phyloP scores from a whole-genome alignment of 1,140 invertebrate genomes.

The Drosophila parabipectinata region DNA sequence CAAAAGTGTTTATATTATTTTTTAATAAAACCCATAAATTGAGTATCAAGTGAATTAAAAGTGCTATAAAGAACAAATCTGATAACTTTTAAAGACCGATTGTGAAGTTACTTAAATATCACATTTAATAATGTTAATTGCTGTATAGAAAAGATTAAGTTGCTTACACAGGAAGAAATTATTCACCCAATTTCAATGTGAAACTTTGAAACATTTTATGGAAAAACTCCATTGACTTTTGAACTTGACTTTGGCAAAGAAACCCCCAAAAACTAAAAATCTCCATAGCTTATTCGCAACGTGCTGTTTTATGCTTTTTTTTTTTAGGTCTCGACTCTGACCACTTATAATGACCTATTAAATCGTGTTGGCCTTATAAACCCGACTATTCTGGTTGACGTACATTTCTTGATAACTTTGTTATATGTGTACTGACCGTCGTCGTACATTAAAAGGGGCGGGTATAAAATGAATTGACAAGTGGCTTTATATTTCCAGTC shows the following conservation, averaged over 20 bases:
- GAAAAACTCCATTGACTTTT: constrained; percentile 13
- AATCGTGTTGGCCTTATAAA: constrained; percentile 44
- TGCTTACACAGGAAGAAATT: constrained; percentile 25
- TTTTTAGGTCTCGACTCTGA: constrained; percentile 14
- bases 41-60: neutral
- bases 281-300: constrained; percentile 18
- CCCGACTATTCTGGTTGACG: constrained; percentile 14
- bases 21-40: too few species aligned
- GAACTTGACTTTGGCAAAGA: constrained; percentile 26
- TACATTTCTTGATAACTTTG: constrained; percentile 30
- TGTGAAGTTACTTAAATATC: constrained; percentile 15
- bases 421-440: constrained; percentile 17
- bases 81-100: neutral
- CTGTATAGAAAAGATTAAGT: constrained; percentile 20
- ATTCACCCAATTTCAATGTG: neutral
- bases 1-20: neutral
- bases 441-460: constrained; percentile 29
- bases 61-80: neutral
- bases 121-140: constrained; percentile 32
- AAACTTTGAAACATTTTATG: constrained; percentile 6
- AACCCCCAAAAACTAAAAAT: constrained; percentile 12
- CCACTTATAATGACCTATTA: constrained; percentile 52
- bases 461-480: constrained; percentile 69
- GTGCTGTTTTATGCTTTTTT: constrained; percentile 41
- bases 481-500: constrained; percentile 72